Evolutionary conservation across 2,113 vertebrate genomes (phyloP).

Genomic region (Suncus etruscus): DNA sequence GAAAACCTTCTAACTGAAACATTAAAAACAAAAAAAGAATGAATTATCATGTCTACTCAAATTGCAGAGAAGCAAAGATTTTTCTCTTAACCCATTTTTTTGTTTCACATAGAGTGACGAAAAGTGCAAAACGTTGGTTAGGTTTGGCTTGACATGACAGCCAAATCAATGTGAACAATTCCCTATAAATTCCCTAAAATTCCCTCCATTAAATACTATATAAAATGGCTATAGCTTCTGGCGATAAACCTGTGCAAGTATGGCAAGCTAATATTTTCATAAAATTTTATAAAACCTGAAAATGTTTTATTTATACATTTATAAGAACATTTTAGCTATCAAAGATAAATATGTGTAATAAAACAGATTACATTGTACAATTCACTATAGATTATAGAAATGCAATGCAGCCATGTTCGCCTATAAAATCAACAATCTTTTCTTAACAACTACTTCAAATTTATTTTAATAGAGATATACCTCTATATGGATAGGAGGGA

Average conservation of each 20-base stretch:
- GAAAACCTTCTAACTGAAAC: not conserved
- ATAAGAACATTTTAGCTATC: conserved; percentile 37
- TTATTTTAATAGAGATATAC: not conserved
- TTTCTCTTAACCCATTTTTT: not conserved
- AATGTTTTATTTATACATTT: conserved; percentile 8
- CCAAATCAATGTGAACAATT: conserved; percentile 9
- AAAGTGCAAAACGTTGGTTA: not conserved
- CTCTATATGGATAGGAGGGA: not conserved
- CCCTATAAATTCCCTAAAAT: no score
- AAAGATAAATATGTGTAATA: conserved; percentile 33
- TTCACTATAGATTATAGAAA: conserved; percentile 30
- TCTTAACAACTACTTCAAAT: not conserved
- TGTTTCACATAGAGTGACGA: not conserved
- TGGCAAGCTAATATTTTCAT: conserved; percentile 21
- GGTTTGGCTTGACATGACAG: not conserved
- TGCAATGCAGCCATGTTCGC: conserved; percentile 20
- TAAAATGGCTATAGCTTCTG: not conserved
- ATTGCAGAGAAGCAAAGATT: not conserved
- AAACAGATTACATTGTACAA: conserved; percentile 23
- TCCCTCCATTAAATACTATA: not conserved
- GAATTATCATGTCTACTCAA: not conserved
- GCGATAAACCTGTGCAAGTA: not conserved
- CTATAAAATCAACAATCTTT: not conserved
- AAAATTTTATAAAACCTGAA: conserved; percentile 22
- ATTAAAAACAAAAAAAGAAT: not conserved